These are phyloP conservation scores for Panthera uncia DNA, from an alignment of 2,113 vertebrate genomes.

Conservation along the genomic window DNA sequence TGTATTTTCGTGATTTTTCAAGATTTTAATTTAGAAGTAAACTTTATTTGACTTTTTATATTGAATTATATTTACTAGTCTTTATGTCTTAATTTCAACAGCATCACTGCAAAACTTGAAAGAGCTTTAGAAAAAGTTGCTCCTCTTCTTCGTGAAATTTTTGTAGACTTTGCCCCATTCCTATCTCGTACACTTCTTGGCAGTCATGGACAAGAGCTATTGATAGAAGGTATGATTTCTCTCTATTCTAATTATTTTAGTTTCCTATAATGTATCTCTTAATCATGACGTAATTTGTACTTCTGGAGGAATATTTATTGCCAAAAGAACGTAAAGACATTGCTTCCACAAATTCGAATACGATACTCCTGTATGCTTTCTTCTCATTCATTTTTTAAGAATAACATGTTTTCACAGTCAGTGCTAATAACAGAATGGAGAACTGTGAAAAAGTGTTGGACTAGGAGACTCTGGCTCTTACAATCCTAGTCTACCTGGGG, in stretches of 20 bases:
- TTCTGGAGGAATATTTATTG: constrained; percentile 22
- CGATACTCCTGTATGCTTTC: constrained; percentile 12
- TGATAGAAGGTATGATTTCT: constrained; percentile 98
- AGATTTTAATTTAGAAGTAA: constrained; percentile 54
- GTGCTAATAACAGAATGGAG: not conserved
- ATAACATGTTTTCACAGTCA: not conserved
- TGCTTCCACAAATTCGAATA: not conserved
- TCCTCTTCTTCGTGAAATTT: constrained; percentile 97
- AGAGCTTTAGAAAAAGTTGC: constrained; percentile 98
- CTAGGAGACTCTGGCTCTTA: not conserved
- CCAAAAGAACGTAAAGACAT: constrained; percentile 11
- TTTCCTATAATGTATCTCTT: constrained; percentile 48
- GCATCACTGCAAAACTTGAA: constrained; percentile 98
- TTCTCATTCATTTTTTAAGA: constrained; percentile 14
- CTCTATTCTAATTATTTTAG: constrained; percentile 67
- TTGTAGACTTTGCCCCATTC: constrained; percentile 99
- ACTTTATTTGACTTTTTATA: constrained; percentile 48
- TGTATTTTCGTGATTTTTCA: constrained; percentile 13
- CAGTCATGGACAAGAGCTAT: constrained; percentile 97
- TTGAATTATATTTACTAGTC: constrained; percentile 71
- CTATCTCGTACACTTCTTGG: constrained; percentile 96
- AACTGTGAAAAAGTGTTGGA: not conserved
- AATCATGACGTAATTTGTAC: constrained; percentile 33
- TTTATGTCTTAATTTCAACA: constrained; percentile 84
- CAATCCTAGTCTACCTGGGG: not conserved